These are phyloP conservation scores for Antitype chi DNA, from an alignment of 2,888 invertebrate genomes.

Conservation along the genomic window DNA sequence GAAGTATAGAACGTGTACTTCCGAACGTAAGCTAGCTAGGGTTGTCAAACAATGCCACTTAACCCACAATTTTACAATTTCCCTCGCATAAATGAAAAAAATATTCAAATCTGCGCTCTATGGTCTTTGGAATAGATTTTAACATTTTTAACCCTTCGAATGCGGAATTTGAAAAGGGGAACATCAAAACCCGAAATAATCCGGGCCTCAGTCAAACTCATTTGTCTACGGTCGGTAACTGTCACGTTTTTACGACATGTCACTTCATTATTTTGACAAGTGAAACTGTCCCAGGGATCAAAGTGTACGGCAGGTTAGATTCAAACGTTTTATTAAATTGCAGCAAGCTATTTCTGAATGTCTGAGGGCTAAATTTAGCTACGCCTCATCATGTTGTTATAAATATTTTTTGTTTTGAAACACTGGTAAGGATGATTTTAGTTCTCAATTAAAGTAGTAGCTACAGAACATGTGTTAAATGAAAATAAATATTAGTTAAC, in stretches of 20 bases:
- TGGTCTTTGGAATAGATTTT: constrained; percentile 60
- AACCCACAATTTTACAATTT: constrained; percentile 74
- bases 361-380: constrained; percentile 49
- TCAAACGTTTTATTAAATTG: constrained; percentile 63
- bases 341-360: constrained; percentile 55
- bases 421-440: background rate
- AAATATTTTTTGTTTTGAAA: constrained; percentile 1
- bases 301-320: constrained; percentile 66
- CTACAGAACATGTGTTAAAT: background rate
- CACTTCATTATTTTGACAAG: constrained; percentile 84
- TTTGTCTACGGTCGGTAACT: constrained; percentile 80
- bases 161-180: constrained; percentile 65
- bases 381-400: constrained; percentile 36
- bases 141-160: constrained; percentile 52
- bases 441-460: background rate
- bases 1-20: constrained; percentile 79
- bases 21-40: constrained; percentile 75
- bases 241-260: constrained; percentile 79
- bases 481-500: background rate
- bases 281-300: constrained; percentile 71
- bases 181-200: constrained; percentile 78
- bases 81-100: constrained; percentile 27
- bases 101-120: constrained; percentile 67
- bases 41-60: constrained; percentile 78
- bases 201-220: constrained; percentile 74